A percentile compares a stretch with the other conserved stretches of the same genome.
phyloP scores from a whole-genome alignment of 2,888 invertebrate species.

The Cartodere bifasciata region DNA sequence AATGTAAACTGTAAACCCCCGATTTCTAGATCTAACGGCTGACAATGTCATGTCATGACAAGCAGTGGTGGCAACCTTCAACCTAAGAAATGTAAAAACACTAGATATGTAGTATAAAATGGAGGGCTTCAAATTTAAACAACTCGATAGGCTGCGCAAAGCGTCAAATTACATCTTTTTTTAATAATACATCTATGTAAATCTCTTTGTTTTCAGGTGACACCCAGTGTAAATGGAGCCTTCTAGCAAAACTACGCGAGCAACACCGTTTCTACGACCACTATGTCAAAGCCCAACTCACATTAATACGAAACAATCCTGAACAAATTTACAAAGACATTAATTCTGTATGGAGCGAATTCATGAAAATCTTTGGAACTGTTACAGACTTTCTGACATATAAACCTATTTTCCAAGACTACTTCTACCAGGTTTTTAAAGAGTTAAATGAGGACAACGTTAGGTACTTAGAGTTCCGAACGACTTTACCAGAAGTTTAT shows the following conservation, averaged over 20 bases:
- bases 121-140: too few relatives aligned
- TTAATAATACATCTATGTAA: too few relatives aligned
- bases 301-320: conserved; percentile 38
- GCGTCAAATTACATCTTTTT: too few relatives aligned
- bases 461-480: conserved; percentile 46
- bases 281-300: conserved; percentile 39
- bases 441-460: conserved; percentile 51
- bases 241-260: conserved; percentile 8
- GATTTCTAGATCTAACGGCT: too few relatives aligned
- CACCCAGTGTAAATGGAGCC: conserved; percentile 11
- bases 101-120: too few relatives aligned
- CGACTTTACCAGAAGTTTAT: conserved; percentile 40
- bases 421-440: conserved; percentile 41
- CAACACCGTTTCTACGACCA: conserved; percentile 34
- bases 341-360: conserved; percentile 46
- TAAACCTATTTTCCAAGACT: conserved; percentile 42
- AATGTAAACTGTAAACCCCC: too few relatives aligned
- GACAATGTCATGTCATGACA: too few relatives aligned
- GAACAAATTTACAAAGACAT: conserved; percentile 39
- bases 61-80: too few relatives aligned
- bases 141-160: too few relatives aligned
- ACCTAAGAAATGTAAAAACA: too few relatives aligned
- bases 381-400: conserved; percentile 40
- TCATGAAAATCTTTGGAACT: conserved; percentile 42
- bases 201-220: too few relatives aligned